Conservation (phyloP, 1,140 invertebrate genomes). For the Drosophila sp. region DNA sequence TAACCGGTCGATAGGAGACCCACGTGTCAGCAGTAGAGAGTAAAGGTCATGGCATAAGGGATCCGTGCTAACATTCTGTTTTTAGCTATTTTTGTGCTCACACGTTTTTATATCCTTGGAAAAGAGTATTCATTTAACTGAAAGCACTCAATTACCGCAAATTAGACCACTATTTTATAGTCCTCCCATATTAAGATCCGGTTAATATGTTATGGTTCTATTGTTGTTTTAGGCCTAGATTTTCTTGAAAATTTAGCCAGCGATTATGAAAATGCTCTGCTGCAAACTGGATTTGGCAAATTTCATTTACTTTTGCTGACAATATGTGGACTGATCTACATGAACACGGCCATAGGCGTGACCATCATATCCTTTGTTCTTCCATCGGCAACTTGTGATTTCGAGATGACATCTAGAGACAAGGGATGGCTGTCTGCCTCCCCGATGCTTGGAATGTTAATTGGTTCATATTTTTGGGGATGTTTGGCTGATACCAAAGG, state of each 20-base stretch:
- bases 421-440: conserved; percentile 90
- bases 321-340: conserved; percentile 88
- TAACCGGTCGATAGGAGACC: not conserved
- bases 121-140: not conserved
- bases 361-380: conserved; percentile 93
- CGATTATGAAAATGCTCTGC: conserved; percentile 64
- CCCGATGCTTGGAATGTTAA: conserved; percentile 93
- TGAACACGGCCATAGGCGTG: conserved; percentile 91
- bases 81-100: not conserved
- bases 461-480: conserved; percentile 95
- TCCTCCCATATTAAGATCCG: not conserved
- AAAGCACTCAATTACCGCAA: not conserved
- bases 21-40: not conserved
- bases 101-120: not conserved
- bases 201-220: not conserved
- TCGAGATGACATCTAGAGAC: conserved; percentile 89
- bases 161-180: not conserved
- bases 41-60: not conserved
- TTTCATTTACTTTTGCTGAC: conserved; percentile 89
- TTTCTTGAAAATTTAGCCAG: conserved; percentile 55
- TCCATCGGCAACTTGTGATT: conserved; percentile 90
- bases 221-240: conserved; percentile 48
- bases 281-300: conserved; percentile 89
- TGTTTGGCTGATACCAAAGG: conserved; percentile 93
- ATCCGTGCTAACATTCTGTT: not conserved